These are phyloP conservation scores for Laticauda laticaudata DNA, from an alignment of 2,113 vertebrate species.

Conservation along the genomic window DNA sequence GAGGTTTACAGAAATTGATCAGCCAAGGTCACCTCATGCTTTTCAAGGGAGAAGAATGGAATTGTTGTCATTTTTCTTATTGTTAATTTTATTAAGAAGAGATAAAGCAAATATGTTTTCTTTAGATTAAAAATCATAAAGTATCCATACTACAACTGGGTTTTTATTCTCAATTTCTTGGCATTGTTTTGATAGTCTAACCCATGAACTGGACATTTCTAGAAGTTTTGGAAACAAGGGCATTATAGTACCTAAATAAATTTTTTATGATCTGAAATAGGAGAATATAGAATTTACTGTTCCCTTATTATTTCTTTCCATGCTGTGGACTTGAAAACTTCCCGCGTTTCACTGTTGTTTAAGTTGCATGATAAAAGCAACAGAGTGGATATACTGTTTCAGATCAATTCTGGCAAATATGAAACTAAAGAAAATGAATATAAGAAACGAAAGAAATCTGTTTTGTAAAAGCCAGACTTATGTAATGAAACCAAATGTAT, in stretches of 20 bases:
- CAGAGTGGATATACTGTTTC: slow-evolving; percentile 70
- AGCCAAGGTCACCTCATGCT: not conserved
- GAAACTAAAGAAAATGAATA: slow-evolving; percentile 74
- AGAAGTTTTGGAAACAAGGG: not conserved
- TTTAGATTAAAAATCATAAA: not conserved
- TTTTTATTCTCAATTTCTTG: not conserved
- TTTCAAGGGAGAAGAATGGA: not conserved
- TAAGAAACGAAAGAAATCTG: slow-evolving; percentile 38
- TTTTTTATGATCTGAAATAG: not conserved
- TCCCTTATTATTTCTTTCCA: slow-evolving; percentile 32
- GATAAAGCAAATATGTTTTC: not conserved
- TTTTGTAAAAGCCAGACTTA: slow-evolving; percentile 70
- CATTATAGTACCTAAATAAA: not conserved
- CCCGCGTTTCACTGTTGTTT: slow-evolving; percentile 64
- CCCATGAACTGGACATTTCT: not conserved
- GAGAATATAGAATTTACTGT: slow-evolving; percentile 57
- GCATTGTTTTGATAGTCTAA: not conserved
- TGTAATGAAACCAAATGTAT: slow-evolving; percentile 75
- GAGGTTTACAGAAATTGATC: not conserved
- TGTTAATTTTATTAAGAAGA: not conserved
- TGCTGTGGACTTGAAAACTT: slow-evolving; percentile 62
- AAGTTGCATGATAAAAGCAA: slow-evolving; percentile 76
- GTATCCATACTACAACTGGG: not conserved
- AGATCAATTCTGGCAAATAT: slow-evolving; percentile 70
- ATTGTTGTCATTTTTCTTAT: not conserved